Percentiles rank a stretch among this genome's conserved stretches.
phyloP scores from a whole-genome alignment of 2,113 vertebrate species.

The Scolopax mira region DNA sequence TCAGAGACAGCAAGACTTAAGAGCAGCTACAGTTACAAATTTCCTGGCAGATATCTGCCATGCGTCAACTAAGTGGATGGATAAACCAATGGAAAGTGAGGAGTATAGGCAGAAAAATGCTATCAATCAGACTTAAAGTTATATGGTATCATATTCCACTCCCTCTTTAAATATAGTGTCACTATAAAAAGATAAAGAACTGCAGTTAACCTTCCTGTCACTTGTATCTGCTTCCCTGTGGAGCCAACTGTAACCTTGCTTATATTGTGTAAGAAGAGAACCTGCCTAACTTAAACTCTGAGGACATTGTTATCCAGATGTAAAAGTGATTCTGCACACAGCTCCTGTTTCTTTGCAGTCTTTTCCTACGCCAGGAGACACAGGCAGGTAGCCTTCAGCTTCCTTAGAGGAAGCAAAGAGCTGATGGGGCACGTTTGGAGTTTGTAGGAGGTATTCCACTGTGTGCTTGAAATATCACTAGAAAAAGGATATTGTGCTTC shows the following conservation, averaged over 20 bases:
- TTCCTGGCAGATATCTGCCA: background rate
- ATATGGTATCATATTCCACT: background rate
- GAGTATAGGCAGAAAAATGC: background rate
- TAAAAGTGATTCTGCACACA: background rate
- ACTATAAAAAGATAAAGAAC: background rate
- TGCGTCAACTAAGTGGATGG: background rate
- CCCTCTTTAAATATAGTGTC: background rate
- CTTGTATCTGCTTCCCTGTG: background rate
- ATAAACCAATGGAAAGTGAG: background rate
- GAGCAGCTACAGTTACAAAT: background rate
- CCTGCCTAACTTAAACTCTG: background rate
- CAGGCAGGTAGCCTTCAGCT: background rate
- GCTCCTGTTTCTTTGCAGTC: background rate
- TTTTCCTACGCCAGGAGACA: background rate
- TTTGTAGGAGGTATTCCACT: background rate
- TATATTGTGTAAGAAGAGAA: background rate
- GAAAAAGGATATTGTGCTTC: background rate
- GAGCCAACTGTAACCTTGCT: background rate
- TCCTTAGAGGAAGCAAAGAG: background rate
- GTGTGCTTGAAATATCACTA: background rate
- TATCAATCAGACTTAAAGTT: background rate
- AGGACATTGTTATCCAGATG: background rate
- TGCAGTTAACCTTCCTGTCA: background rate
- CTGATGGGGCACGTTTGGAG: background rate
- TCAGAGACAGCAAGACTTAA: background rate